Conservation (phyloP, 2,888 invertebrate genomes). For the Leptopterna dolabrata region DNA sequence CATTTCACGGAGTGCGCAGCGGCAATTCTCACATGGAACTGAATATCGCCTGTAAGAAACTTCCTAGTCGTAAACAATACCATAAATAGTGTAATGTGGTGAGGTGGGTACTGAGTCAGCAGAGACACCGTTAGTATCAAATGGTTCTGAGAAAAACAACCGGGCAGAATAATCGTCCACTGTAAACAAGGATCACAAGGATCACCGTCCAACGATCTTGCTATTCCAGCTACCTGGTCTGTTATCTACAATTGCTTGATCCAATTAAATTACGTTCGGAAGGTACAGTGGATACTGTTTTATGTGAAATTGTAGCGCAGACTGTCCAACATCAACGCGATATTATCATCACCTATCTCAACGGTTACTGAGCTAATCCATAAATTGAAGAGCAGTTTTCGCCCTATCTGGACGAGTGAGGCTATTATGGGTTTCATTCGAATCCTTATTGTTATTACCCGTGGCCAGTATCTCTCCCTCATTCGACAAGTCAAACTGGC, state of each 20-base stretch:
- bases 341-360: too few species aligned
- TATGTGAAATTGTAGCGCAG: too few species aligned
- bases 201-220: neutral
- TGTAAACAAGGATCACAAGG: neutral
- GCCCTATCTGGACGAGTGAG: too few species aligned
- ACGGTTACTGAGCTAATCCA: too few species aligned
- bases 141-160: neutral
- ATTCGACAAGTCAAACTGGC: too few species aligned
- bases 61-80: slow-evolving; percentile 8
- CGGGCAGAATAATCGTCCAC: neutral
- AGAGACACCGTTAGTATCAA: neutral
- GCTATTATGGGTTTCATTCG: too few species aligned
- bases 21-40: neutral
- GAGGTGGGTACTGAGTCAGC: neutral
- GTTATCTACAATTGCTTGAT: neutral
- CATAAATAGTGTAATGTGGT: neutral
- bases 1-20: neutral
- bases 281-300: too few species aligned
- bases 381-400: too few species aligned
- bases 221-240: neutral
- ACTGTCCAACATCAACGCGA: too few species aligned
- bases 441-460: too few species aligned
- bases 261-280: neutral
- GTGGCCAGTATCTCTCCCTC: too few species aligned
- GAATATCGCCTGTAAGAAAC: neutral